Conservation (phyloP, 92 coral and sea anemone genomes). For the Blastomussa wellsi region DNA sequence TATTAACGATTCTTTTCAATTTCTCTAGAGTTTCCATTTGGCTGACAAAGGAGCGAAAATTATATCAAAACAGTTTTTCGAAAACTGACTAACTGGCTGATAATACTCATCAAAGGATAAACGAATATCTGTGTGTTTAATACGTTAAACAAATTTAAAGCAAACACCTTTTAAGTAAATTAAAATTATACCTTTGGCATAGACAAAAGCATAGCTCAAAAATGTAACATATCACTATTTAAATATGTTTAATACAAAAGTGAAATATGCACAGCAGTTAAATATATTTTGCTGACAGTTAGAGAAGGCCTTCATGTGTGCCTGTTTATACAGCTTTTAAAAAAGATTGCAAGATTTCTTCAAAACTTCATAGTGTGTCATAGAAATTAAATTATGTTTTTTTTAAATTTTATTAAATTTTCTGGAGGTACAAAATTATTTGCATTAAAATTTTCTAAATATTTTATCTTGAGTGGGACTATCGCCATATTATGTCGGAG, state of each 20-base stretch:
- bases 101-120: not conserved
- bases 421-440: not conserved
- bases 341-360: not conserved
- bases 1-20: not conserved
- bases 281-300: not conserved
- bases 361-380: not conserved
- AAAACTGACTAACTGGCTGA: not conserved
- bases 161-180: not conserved
- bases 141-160: not conserved
- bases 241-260: not conserved
- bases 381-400: no score
- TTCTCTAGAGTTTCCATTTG: not conserved
- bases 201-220: not conserved
- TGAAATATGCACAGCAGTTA: no score
- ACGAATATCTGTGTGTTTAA: not conserved
- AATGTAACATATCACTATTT: not conserved
- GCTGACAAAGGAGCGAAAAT: not conserved
- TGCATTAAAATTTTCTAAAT: not conserved
- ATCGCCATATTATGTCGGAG: not conserved
- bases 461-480: not conserved
- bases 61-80: not conserved
- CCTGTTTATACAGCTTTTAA: not conserved
- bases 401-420: no score
- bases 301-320: not conserved
- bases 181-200: constrained; percentile 4